These are phyloP conservation scores for Lepidiolamprologus cunningtoni DNA, from an alignment of 2,113 vertebrate species.

Conservation along the genomic window DNA sequence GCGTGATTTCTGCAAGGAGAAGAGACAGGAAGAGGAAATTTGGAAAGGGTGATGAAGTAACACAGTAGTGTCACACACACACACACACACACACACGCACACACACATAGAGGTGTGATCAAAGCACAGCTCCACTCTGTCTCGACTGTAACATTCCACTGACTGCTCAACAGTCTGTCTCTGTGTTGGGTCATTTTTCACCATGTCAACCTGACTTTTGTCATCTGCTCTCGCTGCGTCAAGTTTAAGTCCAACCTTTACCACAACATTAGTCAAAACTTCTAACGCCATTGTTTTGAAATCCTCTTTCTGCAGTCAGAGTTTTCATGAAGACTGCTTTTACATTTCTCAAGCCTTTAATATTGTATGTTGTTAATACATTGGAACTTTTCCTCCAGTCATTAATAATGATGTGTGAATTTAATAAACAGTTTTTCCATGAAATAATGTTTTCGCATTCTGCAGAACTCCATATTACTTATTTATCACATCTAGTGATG, in stretches of 20 bases:
- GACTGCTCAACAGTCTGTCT: not conserved
- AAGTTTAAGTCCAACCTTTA: not conserved
- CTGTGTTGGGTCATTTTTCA: not conserved
- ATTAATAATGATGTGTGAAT: not conserved
- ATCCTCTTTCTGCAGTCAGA: not conserved
- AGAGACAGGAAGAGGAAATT: not conserved
- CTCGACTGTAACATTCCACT: slow-evolving; percentile 29
- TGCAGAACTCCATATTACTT: not conserved
- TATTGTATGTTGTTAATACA: not conserved
- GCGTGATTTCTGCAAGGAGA: not conserved
- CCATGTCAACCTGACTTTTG: not conserved
- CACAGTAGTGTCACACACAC: not conserved
- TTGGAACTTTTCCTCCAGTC: not conserved
- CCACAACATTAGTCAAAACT: not conserved
- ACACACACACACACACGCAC: not conserved
- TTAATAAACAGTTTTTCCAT: not conserved
- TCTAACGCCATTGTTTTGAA: not conserved
- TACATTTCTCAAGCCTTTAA: not conserved
- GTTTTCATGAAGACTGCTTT: not conserved
- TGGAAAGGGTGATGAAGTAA: not conserved
- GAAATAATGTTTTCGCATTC: not conserved
- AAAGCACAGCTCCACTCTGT: not conserved
- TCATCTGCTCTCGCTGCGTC: not conserved
- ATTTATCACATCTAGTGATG: not conserved
- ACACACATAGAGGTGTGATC: not conserved